Base-by-base conservation (phyloP, 2,113 vertebrate species). In the Uropsilus gracilis region DNA sequence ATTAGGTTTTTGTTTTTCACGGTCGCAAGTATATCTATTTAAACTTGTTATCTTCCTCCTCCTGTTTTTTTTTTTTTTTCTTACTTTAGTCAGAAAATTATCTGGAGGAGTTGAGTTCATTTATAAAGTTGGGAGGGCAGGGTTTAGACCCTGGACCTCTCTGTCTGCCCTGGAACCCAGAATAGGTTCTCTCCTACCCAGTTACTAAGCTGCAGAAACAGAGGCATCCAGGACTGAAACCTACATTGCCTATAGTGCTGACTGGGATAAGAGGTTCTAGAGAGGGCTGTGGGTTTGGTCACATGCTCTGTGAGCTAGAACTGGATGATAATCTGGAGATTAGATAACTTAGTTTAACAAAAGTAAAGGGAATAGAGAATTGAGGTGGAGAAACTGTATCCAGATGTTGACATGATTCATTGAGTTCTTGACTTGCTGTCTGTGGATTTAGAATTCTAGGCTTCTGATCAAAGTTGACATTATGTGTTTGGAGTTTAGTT, bases 1-100 rank as follows among this genome's bases (percentile, higher is more conserved):
- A 11, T 86, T 91, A 50, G 50, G 8, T 24, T 96, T 95, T 95
- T 95, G 73, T 82, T 94, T 95, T 83, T 86, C 50, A 80, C 83
- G 55, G 84, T 91, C 34, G 73, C 28, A 75, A 78, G 17, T 59
- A 64, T 26, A 22, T 64, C 32, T 17, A 76, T 85, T 95, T 84
- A 81, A 78, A 90, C n/a, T 85, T 91, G 64, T 71, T 63, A 86
- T 87, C 59, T 71, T 55, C 37, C 37, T 86, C 24, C 22, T 86
- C 72, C 78, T 91, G n/a, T n/a, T n/a, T n/a, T 75, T 32, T 71
- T 77, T 59, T 28, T 53, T 82, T 81, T 16, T 44, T 85, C 57
- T 53, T 24, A 32, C 61, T 92, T 46, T 71, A 64, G 3, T 34
- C 39, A 75, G 71, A 57, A 77, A 73, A 22, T 55, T 55, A 55